phyloP scores from a whole-genome alignment of 2,113 vertebrate species.

The Myotis davidii region DNA sequence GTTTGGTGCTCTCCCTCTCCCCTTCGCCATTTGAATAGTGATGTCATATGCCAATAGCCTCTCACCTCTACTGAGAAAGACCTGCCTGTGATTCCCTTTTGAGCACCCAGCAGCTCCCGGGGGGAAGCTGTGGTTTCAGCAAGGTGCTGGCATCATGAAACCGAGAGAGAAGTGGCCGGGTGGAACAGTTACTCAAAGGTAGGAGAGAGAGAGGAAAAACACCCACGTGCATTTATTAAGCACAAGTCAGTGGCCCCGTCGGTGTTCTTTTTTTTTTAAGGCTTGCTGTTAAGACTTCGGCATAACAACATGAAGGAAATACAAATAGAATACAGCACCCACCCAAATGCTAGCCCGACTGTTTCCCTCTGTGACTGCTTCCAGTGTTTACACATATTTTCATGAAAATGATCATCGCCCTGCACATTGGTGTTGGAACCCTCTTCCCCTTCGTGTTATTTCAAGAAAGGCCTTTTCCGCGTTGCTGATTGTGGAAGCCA shows the following conservation, averaged over 20 bases:
- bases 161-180: slow-evolving; percentile 62
- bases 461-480: background rate
- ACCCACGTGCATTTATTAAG: background rate
- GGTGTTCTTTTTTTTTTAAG: background rate
- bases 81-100: slow-evolving; percentile 84
- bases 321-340: background rate
- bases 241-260: background rate
- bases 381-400: background rate
- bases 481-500: background rate
- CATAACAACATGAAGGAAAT: slow-evolving; percentile 14
- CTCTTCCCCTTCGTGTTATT: background rate
- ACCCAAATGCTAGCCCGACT: background rate
- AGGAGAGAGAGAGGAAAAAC: background rate
- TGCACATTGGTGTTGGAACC: background rate
- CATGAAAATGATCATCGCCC: background rate
- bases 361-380: slow-evolving; percentile 13
- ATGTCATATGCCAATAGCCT: slow-evolving; percentile 77
- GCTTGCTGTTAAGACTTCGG: background rate
- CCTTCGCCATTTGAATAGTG: slow-evolving; percentile 73
- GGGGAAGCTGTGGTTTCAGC: slow-evolving; percentile 83
- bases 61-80: slow-evolving; percentile 91
- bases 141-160: slow-evolving; percentile 74
- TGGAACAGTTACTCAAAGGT: slow-evolving; percentile 46
- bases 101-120: background rate
- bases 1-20: slow-evolving; percentile 53